phyloP scores from a whole-genome alignment of 2,113 vertebrate genomes.

The Tor tambroides region DNA sequence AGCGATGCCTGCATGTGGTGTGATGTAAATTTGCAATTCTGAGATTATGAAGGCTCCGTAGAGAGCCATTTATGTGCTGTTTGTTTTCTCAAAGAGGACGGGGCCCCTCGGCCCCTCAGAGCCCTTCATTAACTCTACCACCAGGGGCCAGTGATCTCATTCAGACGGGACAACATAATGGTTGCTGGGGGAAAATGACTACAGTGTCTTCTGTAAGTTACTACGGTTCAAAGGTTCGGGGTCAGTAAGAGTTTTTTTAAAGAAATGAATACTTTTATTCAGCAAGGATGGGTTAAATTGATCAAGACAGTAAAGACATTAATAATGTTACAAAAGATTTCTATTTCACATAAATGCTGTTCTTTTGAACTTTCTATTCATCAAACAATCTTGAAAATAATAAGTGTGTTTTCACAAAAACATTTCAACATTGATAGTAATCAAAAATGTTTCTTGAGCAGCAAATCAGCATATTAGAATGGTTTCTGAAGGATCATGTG shows the following conservation, averaged over 20 bases:
- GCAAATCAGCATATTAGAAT: too few relatives aligned
- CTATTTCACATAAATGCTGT: too few relatives aligned
- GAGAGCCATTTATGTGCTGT: not conserved
- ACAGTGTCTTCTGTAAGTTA: not conserved
- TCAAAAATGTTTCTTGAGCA: too few relatives aligned
- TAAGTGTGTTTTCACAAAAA: too few relatives aligned
- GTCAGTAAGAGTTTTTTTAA: not conserved
- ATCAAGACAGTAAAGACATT: too few relatives aligned
- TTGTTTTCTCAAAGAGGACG: slow-evolving; percentile 28
- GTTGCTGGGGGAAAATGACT: not conserved
- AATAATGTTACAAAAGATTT: too few relatives aligned
- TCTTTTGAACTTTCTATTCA: too few relatives aligned
- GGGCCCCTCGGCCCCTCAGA: not conserved
- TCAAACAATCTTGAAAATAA: too few relatives aligned
- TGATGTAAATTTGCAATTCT: not conserved
- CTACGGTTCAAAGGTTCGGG: not conserved
- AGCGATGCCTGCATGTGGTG: not conserved
- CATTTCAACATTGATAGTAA: too few relatives aligned
- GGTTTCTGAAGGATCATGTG: too few relatives aligned
- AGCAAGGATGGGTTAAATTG: too few relatives aligned
- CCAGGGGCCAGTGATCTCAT: slow-evolving; percentile 34
- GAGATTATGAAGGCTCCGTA: not conserved
- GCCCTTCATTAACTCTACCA: slow-evolving; percentile 44
- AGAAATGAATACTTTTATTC: too few relatives aligned
- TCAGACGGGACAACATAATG: not conserved